Evolutionary conservation across 2,888 invertebrate species (phyloP), one percentile per base, ranked within the genome.

Genomic region (Furcula furcula): DNA sequence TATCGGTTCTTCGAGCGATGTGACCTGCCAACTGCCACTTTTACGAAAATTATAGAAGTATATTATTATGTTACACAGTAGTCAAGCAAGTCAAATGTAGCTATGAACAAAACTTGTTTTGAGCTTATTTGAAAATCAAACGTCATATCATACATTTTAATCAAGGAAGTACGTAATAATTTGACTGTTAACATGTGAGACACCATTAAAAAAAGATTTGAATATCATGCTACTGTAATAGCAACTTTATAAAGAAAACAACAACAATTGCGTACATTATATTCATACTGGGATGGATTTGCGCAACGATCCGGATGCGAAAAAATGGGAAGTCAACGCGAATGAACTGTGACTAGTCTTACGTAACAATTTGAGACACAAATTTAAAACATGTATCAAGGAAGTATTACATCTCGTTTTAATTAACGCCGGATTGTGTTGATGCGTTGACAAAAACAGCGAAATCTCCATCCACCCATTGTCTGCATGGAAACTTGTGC

Each of bases 391-490:
- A 36, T 51, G 47, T 53, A 55, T 56, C 56, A 45, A 76, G 76
- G 83, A 85, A 83, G 75, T 56, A 57, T 71, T 64, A 65, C 58
- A 60, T 69, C 65, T 65, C 55, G 51, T 62, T 68, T 64, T 73
- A 82, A 85, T 84, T 81, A 77, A 65, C 62, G 59, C 60, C 51
- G 57, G 63, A 58, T 65, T 55, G 54, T 34, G 58, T 55, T 55
- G 49, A 54, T 63, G 64, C 50, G 64, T 74, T 83, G 81, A 81
- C 81, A 87, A 87, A 87, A 86, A 81, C 76, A 84, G 86, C 82
- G 86, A 88, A 87, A 87, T 77, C 78, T 65, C 56, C 66, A 77
- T 80, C 76, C 65, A 72, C 53, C 77, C 47, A 87, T 88, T 88
- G 87, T 87, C 62, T 75, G 51, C 40, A 52, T 75, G 70, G 79